Percentiles rank a stretch among this genome's conserved stretches.
phyloP scores from a whole-genome alignment of 2,113 vertebrate species.

The Crotalus horridus region DNA sequence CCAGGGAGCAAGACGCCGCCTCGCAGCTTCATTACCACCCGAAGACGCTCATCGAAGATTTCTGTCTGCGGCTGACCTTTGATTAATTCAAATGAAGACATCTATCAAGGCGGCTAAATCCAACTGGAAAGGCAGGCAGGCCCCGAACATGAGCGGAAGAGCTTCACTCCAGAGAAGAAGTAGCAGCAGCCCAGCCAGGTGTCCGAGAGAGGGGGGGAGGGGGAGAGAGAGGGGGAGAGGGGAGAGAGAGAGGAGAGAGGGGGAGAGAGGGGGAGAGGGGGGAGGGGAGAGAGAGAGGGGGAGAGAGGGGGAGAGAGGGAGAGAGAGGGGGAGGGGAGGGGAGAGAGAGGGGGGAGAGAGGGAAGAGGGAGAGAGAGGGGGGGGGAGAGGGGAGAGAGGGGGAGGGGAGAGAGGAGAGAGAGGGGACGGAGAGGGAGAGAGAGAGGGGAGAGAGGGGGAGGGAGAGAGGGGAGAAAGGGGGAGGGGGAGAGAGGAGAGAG shows the following conservation, averaged over 20 bases:
- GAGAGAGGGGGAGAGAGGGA: too few relatives aligned
- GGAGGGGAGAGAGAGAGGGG: too few relatives aligned
- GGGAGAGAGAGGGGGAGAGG: rapidly evolving
- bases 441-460: too few relatives aligned
- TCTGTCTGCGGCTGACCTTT: constrained; percentile 66
- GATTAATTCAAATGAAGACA: constrained; percentile 64
- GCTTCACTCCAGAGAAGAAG: constrained; percentile 45
- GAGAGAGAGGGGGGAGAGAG: rapidly evolving
- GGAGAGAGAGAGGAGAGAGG: too few relatives aligned
- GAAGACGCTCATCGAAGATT: constrained; percentile 51
- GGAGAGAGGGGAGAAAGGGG: constrained; percentile 9
- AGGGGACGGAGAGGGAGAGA: constrained; percentile 28
- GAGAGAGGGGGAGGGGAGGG: too few relatives aligned
- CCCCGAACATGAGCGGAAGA: constrained; percentile 53
- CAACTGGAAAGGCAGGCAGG: constrained; percentile 52
- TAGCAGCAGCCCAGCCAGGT: constrained; percentile 59
- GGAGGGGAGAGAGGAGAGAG: too few relatives aligned
- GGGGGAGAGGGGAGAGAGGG: too few relatives aligned
- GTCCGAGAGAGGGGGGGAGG: constrained; percentile 42
- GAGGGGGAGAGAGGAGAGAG: too few relatives aligned
- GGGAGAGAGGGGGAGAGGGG: too few relatives aligned
- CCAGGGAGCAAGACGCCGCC: constrained; percentile 18
- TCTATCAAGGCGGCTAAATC: constrained; percentile 64
- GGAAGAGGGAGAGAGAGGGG: too few relatives aligned
- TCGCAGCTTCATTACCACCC: constrained; percentile 52